phyloP scores from a whole-genome alignment of 2,888 invertebrate genomes.

The Diploptera punctata region DNA sequence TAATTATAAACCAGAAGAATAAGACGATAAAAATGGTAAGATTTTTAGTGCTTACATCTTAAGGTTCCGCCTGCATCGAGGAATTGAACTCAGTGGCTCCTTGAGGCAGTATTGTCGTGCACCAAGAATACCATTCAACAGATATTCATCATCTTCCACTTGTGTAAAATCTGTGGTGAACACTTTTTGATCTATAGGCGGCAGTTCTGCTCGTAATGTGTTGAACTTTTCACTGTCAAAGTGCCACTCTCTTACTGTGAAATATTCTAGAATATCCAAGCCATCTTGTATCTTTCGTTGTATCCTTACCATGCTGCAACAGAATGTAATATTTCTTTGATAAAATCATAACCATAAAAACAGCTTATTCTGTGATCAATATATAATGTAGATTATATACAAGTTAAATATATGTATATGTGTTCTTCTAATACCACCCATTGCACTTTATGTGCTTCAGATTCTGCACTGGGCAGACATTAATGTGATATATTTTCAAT shows the following conservation, averaged over 20 bases:
- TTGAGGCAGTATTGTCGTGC: conserved; percentile 85
- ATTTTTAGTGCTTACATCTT: conserved; percentile 59
- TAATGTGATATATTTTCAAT: too few relatives aligned
- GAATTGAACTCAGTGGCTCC: conserved; percentile 78
- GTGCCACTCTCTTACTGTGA: conserved; percentile 82
- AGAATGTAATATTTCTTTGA: too few relatives aligned
- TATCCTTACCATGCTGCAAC: conserved; percentile 66
- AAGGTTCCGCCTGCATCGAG: conserved; percentile 70
- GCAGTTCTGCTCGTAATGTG: conserved; percentile 61
- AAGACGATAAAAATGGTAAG: neutral
- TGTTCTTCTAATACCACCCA: too few relatives aligned
- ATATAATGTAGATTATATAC: too few relatives aligned
- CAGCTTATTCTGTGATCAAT: too few relatives aligned
- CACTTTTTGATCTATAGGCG: conserved; percentile 61
- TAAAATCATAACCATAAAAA: too few relatives aligned
- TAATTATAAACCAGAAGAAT: neutral
- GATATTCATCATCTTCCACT: conserved; percentile 68
- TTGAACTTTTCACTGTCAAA: conserved; percentile 70
- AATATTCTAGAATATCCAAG: conserved; percentile 73
- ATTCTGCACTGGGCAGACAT: too few relatives aligned
- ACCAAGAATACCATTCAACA: conserved; percentile 77
- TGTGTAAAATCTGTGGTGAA: conserved; percentile 62
- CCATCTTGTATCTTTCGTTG: conserved; percentile 69
- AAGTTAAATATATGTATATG: too few relatives aligned
- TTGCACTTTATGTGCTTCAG: too few relatives aligned